A percentile compares a stretch with the other conserved stretches of the same genome.
These are phyloP conservation scores for Melanerpes aurifrons DNA, from an alignment of 2,113 vertebrate genomes.

Conservation along the genomic window DNA sequence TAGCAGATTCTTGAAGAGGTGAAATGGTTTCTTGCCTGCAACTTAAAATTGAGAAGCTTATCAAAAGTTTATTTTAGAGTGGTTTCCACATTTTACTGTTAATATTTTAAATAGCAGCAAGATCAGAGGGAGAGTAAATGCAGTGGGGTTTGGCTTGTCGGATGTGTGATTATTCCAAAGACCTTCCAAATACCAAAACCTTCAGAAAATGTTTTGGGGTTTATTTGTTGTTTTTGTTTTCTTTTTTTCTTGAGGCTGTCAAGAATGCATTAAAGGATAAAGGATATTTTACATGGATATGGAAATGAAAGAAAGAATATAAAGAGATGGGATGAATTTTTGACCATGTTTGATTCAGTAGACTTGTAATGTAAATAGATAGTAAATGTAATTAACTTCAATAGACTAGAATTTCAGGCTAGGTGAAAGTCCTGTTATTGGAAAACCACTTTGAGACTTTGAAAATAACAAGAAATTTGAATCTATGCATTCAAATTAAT, in stretches of 20 bases:
- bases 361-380: too few species aligned
- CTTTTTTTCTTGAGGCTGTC: background rate
- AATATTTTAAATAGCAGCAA: background rate
- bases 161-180: background rate
- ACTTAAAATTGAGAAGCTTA: background rate
- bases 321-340: background rate
- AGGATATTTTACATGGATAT: background rate
- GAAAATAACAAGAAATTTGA: background rate
- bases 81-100: background rate
- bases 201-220: background rate
- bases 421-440: background rate
- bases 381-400: background rate
- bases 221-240: background rate
- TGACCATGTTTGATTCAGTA: background rate
- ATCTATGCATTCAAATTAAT: background rate
- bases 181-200: background rate
- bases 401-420: background rate
- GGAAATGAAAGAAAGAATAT: background rate
- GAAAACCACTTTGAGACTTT: background rate
- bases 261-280: background rate
- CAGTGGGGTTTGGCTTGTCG: background rate
- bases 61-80: background rate
- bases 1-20: background rate
- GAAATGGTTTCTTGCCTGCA: background rate
- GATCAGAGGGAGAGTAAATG: background rate